Evolutionary conservation across 2,888 invertebrate species (phyloP).

Genomic region (Apomyelois bistriatella): DNA sequence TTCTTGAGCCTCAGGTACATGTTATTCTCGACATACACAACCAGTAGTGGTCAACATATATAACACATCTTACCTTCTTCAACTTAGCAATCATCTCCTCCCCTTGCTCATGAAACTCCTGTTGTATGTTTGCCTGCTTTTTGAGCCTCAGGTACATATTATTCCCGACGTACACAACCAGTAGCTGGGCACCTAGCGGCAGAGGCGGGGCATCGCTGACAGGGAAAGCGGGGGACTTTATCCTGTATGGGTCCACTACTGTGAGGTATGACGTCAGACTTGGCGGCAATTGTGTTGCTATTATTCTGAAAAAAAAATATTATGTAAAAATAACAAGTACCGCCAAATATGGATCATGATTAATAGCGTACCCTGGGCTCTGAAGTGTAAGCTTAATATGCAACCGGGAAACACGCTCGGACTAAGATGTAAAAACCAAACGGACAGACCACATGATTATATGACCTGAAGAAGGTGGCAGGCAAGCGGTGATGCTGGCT

Average conservation of each 20-base stretch:
- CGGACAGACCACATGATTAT: too few species aligned
- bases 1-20: too few species aligned
- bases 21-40: too few species aligned
- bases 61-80: conserved; percentile 53
- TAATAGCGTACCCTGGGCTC: too few species aligned
- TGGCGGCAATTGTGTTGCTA: conserved; percentile 88
- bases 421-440: too few species aligned
- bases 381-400: too few species aligned
- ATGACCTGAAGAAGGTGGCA: too few species aligned
- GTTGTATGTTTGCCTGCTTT: conserved; percentile 50
- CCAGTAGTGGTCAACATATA: not conserved
- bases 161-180: conserved; percentile 86
- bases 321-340: not conserved
- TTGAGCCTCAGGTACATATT: conserved; percentile 79
- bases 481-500: too few species aligned
- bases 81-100: conserved; percentile 66
- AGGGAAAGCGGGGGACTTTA: conserved; percentile 89
- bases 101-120: conserved; percentile 60
- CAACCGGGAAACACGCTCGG: too few species aligned
- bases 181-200: conserved; percentile 89
- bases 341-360: too few species aligned
- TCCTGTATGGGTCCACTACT: conserved; percentile 90
- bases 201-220: conserved; percentile 84
- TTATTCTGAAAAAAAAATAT: conserved; percentile 80
- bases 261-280: conserved; percentile 88